These are phyloP conservation scores for Aptenodytes patagonicus DNA, from an alignment of 2,113 vertebrate genomes.

Conservation along the genomic window DNA sequence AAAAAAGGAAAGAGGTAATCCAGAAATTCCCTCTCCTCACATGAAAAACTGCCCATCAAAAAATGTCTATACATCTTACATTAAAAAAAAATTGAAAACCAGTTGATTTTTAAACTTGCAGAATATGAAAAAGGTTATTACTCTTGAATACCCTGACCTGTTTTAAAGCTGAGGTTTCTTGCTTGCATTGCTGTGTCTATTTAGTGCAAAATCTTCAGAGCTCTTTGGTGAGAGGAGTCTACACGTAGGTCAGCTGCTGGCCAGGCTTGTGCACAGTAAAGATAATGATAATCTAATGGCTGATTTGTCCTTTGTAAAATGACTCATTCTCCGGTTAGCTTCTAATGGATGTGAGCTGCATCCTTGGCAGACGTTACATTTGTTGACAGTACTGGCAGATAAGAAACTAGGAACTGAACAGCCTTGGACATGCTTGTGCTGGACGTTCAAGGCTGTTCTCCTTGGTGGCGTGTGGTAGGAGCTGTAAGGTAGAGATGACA, in stretches of 20 bases:
- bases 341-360: not conserved
- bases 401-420: not conserved
- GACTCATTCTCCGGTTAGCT: not conserved
- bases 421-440: not conserved
- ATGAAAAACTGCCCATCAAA: not conserved
- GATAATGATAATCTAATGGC: not conserved
- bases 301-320: not conserved
- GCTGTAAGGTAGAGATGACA: not conserved
- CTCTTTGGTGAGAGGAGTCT: not conserved
- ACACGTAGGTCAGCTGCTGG: not conserved
- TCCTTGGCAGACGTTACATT: not conserved
- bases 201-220: not conserved
- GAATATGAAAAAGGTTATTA: not conserved
- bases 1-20: not conserved
- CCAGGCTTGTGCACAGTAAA: not conserved
- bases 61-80: not conserved
- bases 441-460: not conserved
- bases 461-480: not conserved
- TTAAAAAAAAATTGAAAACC: not conserved
- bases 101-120: not conserved
- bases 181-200: not conserved
- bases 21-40: not conserved
- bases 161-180: not conserved
- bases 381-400: not conserved
- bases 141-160: fast-evolving